Evolutionary conservation across 2,797 vertebrate species (phyloP), one percentile per base, ranked within the genome.

Genomic region (Tamandua tetradactyla): DNA sequence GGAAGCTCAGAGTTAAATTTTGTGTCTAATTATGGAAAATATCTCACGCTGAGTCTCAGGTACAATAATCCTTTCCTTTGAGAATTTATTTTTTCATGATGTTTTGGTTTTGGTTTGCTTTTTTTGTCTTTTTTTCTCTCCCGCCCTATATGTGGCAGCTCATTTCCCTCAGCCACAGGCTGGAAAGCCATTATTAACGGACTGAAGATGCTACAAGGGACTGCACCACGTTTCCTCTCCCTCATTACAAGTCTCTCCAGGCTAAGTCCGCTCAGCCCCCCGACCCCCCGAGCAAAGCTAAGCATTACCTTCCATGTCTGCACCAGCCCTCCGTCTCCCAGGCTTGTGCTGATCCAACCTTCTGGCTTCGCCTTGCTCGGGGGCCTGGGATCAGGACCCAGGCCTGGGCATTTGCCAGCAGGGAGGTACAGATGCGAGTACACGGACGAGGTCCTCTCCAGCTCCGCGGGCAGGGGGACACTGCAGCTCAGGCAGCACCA

Each of bases 401-500:
- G 78, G 1, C 22, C 64, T 68, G 8, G 27, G 20, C 71, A 2
- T 1, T 94, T 84, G 18, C 89, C 49, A 6, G 87, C 75, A 1
- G 94, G 74, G 49, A 7, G 3, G 62, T 89, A 91, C 94, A 93
- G 4, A 4, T 97, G 94, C 30, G 94, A 95, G 7, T 96, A 97
- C 57, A 95, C 97, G 0, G 98, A 97, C 20, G 94, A 94, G 13
- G 96, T 61, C 25, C 1, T 97, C 40, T 94, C 98, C 55, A 98
- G 98, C 96, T 98, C 98, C 0, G 3, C 6, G 0, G 98, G 97
- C 95, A 98, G 91, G 5, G 98, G 98, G 27, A 98, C 94, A 92
- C 98, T 98, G 81, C 94, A 97, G 44, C 97, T 96, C 91, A 98
- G 9, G 44, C 98, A 98, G 22, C 98, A 98, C 98, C 98, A 98